Evolutionary conservation across 2,888 invertebrate genomes (phyloP), one percentile per base, ranked within the genome.

Genomic region (Danaus chrysippus): DNA sequence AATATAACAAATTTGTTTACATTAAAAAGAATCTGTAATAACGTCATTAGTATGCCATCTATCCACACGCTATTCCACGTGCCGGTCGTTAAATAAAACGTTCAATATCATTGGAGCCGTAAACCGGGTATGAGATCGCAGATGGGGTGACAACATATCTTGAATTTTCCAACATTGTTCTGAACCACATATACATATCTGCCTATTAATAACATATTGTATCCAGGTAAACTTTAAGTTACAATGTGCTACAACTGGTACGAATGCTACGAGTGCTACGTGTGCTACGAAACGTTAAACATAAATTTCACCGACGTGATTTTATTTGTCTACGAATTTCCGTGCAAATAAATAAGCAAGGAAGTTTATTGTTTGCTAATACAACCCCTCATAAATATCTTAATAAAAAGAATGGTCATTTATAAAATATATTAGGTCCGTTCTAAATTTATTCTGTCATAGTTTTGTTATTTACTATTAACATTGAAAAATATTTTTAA

Each of bases 121-220:
- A 77, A 82, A 79, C 77, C 76, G 77, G 79, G 81, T 84, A 82
- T 79, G 76, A 77, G 76, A 77, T 76, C 74, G 74, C 73, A 76
- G 73, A 83, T 81, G 75, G 78, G 77, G 83, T 85, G 84, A 80
- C 79, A 82, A 87, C 78, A 80, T 76, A 76, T 73, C 76, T 70
- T 75, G 73, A 75, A 78, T 79, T 74, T 76, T 77, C 71, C 71
- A 71, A 67, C 61, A 75, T 76, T 76, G 76, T 76, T 73, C 74
- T 77, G 77, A 80, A 70, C 78, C 52, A 46, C 57, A 58, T 57
- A 56, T n/a, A n/a, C n/a, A n/a, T 70, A 70, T 64, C 72, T 76
- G 73, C 13, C 42, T 57, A 58, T 59, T 62, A 62, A 62, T 43
- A 41, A 60, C 63, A 44, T 34, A 42, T 43, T 76, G 74, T 76